Evolutionary conservation across 2,113 vertebrate species (phyloP).

Genomic region (Delphinapterus leucas): DNA sequence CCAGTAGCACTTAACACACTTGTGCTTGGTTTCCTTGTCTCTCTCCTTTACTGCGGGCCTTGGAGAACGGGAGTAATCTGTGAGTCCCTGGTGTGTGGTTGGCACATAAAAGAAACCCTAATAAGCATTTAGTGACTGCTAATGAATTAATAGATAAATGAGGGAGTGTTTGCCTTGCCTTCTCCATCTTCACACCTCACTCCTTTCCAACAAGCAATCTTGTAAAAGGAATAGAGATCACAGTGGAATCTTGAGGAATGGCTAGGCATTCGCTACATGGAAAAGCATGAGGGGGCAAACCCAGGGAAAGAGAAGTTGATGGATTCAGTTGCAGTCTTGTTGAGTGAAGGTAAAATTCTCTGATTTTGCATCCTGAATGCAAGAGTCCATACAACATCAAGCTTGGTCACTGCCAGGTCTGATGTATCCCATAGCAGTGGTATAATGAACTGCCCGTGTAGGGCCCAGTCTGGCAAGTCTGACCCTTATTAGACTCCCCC

Average conservation of each 20-base stretch:
- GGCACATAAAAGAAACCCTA: background rate
- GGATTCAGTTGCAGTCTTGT: background rate
- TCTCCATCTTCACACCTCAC: background rate
- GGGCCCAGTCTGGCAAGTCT: background rate
- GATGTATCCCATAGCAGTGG: background rate
- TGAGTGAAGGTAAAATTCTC: background rate
- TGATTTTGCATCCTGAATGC: background rate
- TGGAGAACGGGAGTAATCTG: background rate
- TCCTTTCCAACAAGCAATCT: background rate
- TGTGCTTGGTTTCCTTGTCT: background rate
- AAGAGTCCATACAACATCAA: background rate
- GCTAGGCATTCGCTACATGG: background rate
- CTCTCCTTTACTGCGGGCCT: background rate
- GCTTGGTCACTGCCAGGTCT: background rate
- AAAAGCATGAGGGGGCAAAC: background rate
- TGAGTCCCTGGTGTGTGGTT: background rate
- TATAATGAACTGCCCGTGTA: background rate
- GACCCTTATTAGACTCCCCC: background rate
- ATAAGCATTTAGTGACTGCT: background rate
- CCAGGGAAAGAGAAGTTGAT: background rate
- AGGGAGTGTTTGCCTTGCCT: background rate
- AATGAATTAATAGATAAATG: background rate
- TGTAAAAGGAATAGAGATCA: background rate
- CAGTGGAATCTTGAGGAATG: background rate
- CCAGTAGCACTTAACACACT: background rate